These are phyloP conservation scores for Sternarchorhynchus goeldii DNA, from an alignment of 2,797 vertebrate genomes.

Conservation along the genomic window DNA sequence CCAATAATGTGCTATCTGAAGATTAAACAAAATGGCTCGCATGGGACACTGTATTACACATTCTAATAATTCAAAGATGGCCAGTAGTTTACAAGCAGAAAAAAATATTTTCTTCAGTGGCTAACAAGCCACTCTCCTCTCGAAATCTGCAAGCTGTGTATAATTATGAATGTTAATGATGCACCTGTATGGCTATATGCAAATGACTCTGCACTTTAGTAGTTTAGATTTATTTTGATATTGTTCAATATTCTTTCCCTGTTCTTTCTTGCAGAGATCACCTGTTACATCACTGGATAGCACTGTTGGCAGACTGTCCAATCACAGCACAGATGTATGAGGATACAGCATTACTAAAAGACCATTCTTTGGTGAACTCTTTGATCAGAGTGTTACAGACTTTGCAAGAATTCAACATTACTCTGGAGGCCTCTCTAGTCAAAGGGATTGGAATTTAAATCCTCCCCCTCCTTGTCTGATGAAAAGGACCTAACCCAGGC, in stretches of 20 bases:
- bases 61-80: too few relatives aligned
- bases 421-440: slow-evolving; percentile 93
- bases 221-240: neutral
- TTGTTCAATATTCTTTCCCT: slow-evolving; percentile 9
- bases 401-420: slow-evolving; percentile 99
- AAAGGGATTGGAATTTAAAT: slow-evolving; percentile 89
- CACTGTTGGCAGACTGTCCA: slow-evolving; percentile 94
- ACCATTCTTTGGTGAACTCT: slow-evolving; percentile 95
- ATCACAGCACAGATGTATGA: slow-evolving; percentile 99
- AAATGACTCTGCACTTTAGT: too few relatives aligned
- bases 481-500: slow-evolving; percentile 55
- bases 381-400: slow-evolving; percentile 97
- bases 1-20: too few relatives aligned
- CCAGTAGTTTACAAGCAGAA: too few relatives aligned
- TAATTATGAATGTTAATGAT: too few relatives aligned
- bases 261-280: slow-evolving; percentile 84
- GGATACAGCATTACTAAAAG: slow-evolving; percentile 91
- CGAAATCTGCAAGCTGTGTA: too few relatives aligned
- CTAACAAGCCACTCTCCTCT: too few relatives aligned
- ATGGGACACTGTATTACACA: too few relatives aligned
- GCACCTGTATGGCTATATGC: too few relatives aligned
- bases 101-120: too few relatives aligned
- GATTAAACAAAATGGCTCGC: too few relatives aligned
- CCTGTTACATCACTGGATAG: slow-evolving; percentile 97
- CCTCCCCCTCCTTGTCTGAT: slow-evolving; percentile 28